A percentile compares a stretch with the other conserved stretches of the same genome.
Evolutionary conservation across 2,113 vertebrate species (phyloP).

Genomic region (Lycaon pictus): DNA sequence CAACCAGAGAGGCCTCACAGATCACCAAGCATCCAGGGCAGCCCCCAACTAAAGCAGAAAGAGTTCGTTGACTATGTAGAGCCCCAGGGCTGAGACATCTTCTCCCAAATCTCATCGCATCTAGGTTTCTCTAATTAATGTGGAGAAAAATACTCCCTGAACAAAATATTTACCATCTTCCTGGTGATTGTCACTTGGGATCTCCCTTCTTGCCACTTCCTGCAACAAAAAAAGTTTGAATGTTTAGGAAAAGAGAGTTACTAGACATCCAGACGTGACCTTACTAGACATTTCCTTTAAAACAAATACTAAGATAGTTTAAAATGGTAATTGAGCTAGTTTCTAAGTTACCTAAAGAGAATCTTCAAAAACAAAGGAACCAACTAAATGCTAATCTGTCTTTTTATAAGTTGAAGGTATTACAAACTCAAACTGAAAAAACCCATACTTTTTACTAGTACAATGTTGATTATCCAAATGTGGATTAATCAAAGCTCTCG

Average conservation of each 20-base stretch:
- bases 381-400: slow-evolving; percentile 35
- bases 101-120: slow-evolving; percentile 25
- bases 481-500: background rate
- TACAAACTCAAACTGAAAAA: slow-evolving; percentile 42
- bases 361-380: slow-evolving; percentile 52
- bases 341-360: slow-evolving; percentile 45
- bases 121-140: background rate
- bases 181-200: slow-evolving; percentile 70
- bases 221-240: slow-evolving; percentile 73
- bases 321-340: slow-evolving; percentile 50
- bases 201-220: slow-evolving; percentile 74
- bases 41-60: background rate
- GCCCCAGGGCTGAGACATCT: background rate
- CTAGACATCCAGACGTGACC: background rate
- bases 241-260: slow-evolving; percentile 53
- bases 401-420: slow-evolving; percentile 48
- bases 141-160: background rate
- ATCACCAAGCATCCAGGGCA: background rate
- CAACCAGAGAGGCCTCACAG: background rate
- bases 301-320: slow-evolving; percentile 50
- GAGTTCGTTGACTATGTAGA: background rate
- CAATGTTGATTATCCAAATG: slow-evolving; percentile 18
- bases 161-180: slow-evolving; percentile 81
- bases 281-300: slow-evolving; percentile 61
- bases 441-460: slow-evolving; percentile 41